Evolutionary conservation across 2,888 invertebrate species (phyloP).

Genomic region (Idaea straminata): DNA sequence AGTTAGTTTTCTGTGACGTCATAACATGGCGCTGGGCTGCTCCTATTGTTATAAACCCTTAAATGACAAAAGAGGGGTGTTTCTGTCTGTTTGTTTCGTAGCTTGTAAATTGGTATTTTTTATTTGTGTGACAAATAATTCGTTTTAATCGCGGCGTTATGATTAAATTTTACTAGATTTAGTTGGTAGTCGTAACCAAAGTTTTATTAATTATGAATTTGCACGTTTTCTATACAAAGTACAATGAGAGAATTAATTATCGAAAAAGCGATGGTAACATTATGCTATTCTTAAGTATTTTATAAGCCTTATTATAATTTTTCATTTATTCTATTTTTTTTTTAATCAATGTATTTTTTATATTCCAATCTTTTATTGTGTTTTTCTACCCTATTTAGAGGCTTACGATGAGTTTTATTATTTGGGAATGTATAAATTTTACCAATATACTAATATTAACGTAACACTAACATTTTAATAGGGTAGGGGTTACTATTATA

Average conservation of each 20-base stretch:
- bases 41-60: too few species aligned
- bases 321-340: not conserved
- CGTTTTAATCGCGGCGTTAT: not conserved
- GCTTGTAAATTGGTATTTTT: conserved; percentile 13
- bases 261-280: not conserved
- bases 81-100: not conserved
- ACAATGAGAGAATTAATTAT: not conserved
- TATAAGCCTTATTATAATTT: not conserved
- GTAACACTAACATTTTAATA: not conserved
- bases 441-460: not conserved
- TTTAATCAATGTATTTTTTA: not conserved
- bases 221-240: not conserved
- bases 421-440: not conserved
- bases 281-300: not conserved
- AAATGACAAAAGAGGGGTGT: too few species aligned
- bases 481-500: not conserved
- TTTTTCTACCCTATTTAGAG: not conserved
- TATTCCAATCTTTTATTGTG: not conserved
- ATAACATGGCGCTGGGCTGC: too few species aligned
- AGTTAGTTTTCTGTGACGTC: too few species aligned
- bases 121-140: not conserved
- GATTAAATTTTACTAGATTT: not conserved
- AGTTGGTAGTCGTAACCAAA: not conserved
- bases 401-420: not conserved
- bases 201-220: not conserved